phyloP scores from a whole-genome alignment of 2,113 vertebrate species.

The Natator depressus region DNA sequence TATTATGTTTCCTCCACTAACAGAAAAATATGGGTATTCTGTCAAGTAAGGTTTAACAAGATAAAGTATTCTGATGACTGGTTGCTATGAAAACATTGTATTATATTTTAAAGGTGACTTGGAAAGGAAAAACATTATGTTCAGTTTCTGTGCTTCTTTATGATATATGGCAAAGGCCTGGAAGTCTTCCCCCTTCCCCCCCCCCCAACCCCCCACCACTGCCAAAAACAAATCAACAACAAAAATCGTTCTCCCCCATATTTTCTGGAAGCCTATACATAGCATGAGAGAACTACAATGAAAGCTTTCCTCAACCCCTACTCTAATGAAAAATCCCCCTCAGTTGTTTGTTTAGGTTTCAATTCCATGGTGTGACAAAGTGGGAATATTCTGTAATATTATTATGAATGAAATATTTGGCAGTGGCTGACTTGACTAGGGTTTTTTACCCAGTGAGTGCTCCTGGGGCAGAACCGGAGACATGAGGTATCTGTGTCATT shows the following conservation, averaged over 20 bases:
- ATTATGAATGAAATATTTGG: neutral
- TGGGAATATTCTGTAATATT: neutral
- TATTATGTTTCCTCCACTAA: neutral
- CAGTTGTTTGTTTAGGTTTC: neutral
- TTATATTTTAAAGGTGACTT: neutral
- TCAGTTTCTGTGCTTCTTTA: neutral
- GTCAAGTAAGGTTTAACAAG: neutral
- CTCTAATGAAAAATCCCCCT: neutral
- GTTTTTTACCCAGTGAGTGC: neutral
- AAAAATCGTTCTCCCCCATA: neutral
- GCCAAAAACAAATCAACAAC: neutral
- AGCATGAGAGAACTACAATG: neutral
- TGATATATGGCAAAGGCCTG: neutral
- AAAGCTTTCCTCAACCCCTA: neutral
- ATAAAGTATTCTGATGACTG: neutral
- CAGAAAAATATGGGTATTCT: neutral
- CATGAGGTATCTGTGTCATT: neutral
- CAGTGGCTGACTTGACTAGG: neutral
- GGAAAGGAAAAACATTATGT: rapidly evolving
- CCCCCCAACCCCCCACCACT: neutral
- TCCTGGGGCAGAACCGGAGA: neutral
- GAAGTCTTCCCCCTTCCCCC: neutral
- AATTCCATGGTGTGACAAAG: neutral
- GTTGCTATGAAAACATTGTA: neutral
- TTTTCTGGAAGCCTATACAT: neutral